Conservation (phyloP, 2,113 vertebrate species). For the Paraplagusia blochii region DNA sequence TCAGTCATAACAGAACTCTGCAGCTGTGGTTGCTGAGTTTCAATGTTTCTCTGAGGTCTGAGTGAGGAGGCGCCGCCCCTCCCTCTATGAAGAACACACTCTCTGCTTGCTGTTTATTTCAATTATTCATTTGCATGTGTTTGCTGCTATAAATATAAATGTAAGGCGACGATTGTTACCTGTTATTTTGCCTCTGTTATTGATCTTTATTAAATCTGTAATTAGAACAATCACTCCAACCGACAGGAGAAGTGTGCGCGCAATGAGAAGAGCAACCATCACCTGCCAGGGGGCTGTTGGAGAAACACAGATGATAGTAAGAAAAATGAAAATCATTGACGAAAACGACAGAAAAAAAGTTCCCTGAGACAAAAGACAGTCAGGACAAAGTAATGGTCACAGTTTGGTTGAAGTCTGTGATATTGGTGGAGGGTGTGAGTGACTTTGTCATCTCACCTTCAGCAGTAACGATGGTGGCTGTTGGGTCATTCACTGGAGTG, state of each 20-base stretch:
- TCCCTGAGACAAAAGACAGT: too few relatives aligned
- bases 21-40: too few relatives aligned
- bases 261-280: slow-evolving; percentile 21
- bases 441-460: too few relatives aligned
- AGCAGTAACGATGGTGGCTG: too few relatives aligned
- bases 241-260: slow-evolving; percentile 24
- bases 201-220: slow-evolving; percentile 31
- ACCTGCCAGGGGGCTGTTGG: rapidly evolving
- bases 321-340: neutral
- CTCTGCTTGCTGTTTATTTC: too few relatives aligned
- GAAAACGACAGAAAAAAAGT: neutral
- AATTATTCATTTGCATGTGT: too few relatives aligned
- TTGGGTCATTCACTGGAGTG: slow-evolving; percentile 1
- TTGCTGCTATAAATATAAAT: neutral
- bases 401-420: slow-evolving; percentile 22
- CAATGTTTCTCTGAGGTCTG: too few relatives aligned
- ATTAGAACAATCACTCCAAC: slow-evolving; percentile 2
- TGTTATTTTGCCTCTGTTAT: slow-evolving; percentile 18
- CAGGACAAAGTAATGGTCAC: rapidly evolving
- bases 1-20: too few relatives aligned
- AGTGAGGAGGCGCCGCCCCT: too few relatives aligned
- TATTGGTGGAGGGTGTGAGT: slow-evolving; percentile 9
- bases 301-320: slow-evolving; percentile 41
- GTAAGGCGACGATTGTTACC: neutral
- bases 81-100: too few relatives aligned